Evolutionary conservation across 2,113 vertebrate genomes (phyloP), one percentile per base, ranked within the genome.

Genomic region (Lophius piscatorius): DNA sequence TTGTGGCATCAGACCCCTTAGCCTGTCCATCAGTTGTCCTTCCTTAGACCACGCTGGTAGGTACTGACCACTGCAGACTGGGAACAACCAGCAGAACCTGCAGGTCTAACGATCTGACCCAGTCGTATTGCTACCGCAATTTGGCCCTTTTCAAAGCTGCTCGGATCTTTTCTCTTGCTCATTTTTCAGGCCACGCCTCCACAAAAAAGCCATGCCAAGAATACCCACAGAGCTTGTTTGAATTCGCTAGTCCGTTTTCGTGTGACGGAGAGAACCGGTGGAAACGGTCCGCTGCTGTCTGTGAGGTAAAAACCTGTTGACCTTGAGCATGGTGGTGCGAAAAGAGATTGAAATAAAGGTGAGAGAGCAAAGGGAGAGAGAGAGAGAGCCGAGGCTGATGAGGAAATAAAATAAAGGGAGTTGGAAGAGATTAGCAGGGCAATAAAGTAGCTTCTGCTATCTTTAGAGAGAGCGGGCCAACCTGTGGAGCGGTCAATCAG

Each of bases 371-470:
- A 58, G 17, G 4, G 18, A 60, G 22, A 14, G 26, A 20, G 4
- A 9, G 17, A 33, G 33, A 61, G 28, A 62, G 41, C 45, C 49
- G 51, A 57, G 58, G 58, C 34, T 21, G 4, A 55, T 16, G 49
- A 78, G 64, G 56, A 72, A 83, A 72, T 72, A 74, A 81, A 76
- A 72, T 52, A 73, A 24, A 55, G 52, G 29, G 59, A 74, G 74
- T 59, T 63, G 40, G 54, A 34, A 69, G 75, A 83, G 75, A 88
- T 80, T 82, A 82, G 69, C 65, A 21, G 60, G 47, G 51, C 73
- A 81, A 74, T 82, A 83, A 83, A 85, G 85, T 60, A 65, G 57
- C 71, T 65, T 72, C 48, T 75, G 69, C 61, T 83, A 83, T 87
- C 82, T 89, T 66, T 70, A 52, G 61, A 70, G 45, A 16, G 69